Conservation (phyloP, 2,113 vertebrate genomes). For the Bettongia penicillata region DNA sequence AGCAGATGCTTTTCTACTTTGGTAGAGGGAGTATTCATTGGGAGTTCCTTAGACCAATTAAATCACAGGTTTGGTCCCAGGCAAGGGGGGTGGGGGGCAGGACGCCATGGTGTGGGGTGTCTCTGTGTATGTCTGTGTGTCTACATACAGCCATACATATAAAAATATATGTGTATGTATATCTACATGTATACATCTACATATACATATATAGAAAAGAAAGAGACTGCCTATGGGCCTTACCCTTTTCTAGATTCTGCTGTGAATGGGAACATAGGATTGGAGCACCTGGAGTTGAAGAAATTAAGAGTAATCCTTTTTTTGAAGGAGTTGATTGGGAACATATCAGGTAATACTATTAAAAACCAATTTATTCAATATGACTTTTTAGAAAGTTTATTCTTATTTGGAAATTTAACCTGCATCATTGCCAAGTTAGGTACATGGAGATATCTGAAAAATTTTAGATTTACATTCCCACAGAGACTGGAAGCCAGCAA, state of each 20-base stretch:
- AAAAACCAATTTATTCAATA: conserved; percentile 1
- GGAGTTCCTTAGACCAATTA: background rate
- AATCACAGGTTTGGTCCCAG: background rate
- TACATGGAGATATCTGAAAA: conserved; percentile 34
- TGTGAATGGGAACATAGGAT: conserved; percentile 97
- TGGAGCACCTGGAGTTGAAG: conserved; percentile 93
- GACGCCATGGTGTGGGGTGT: too few relatives aligned
- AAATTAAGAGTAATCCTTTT: conserved; percentile 96
- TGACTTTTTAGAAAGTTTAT: conserved; percentile 33
- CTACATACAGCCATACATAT: background rate
- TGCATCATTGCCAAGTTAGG: background rate
- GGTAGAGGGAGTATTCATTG: background rate
- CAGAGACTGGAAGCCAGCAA: background rate
- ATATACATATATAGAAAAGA: background rate
- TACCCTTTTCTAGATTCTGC: conserved; percentile 93
- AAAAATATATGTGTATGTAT: too few relatives aligned
- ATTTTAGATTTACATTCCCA: background rate
- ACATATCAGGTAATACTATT: conserved; percentile 93
- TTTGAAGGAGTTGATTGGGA: conserved; percentile 99
- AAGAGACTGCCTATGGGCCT: conserved; percentile 70
- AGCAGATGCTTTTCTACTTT: background rate
- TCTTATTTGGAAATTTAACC: conserved; percentile 18
- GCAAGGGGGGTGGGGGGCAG: too few relatives aligned
- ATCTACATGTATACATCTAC: background rate
- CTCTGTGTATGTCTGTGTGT: background rate